Evolutionary conservation across 1,140 invertebrate species (phyloP), one percentile per base, ranked within the genome.

Genomic region (Asbolus verrucosus): DNA sequence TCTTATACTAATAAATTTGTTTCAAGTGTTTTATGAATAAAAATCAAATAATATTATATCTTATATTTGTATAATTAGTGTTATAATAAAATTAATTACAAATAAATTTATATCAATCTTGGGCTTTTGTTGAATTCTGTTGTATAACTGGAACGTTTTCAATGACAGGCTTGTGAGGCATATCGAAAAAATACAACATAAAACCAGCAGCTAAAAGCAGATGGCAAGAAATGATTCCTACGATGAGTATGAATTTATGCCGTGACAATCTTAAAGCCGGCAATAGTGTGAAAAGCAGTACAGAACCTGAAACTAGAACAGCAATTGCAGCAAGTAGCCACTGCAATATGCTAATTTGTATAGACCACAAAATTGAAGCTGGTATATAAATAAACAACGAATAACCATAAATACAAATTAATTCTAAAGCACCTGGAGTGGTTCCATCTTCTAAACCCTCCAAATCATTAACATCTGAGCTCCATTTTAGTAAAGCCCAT

Each of bases 391-490:
- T 94, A 24, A 93, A 89, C 33, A 99, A 82, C 0, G 95, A 97
- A 81, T 99, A 99, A 9, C 97, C 97, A 82, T 98, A 99, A 1
- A 98, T 85, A 82, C 95, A 98, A 71, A 98, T 85, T 3, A 97
- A 85, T 60, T 93, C 91, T 69, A 97, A 84, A 75, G 95, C 89
- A 15, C 89, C 89, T 21, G 90, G 87, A 1, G 85, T 81, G 13
- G 84, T 80, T 11, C 83, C 83, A 38, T 82, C 82, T 88, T 92
- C 82, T 41, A 88, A 84, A 60, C 76, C 78, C 70, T 80, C 79
- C 54, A 84, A 80, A 65, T 86, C 81, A 75, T 89, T 87, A 4
- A 87, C 81, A 19, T 85, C 82, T 5, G 83, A 81, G 27, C 90
- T 89, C 88, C 94, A 98, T 82, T 94, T 95, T 2, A 98, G 83